These are phyloP conservation scores for Trypoxylon attenuatum DNA, from an alignment of 2,888 invertebrate species.

Conservation along the genomic window DNA sequence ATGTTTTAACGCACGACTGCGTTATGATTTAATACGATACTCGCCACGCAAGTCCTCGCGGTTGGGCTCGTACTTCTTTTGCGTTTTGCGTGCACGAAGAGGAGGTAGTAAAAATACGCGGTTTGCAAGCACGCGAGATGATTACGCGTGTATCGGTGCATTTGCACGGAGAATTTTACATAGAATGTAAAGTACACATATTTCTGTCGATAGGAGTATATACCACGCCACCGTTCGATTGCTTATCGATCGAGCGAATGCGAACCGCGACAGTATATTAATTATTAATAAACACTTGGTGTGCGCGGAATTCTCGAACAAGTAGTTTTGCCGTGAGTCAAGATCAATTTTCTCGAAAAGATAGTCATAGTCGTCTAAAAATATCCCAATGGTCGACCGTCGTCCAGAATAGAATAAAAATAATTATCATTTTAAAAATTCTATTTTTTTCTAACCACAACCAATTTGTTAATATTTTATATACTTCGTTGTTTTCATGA, in stretches of 20 bases:
- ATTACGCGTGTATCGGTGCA: neutral
- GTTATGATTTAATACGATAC: constrained; percentile 7
- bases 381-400: neutral
- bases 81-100: constrained; percentile 1
- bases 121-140: neutral
- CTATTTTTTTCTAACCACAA: too few relatives aligned
- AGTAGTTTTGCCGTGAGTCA: neutral
- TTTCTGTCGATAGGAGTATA: neutral
- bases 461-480: too few relatives aligned
- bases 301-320: too few relatives aligned
- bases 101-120: constrained; percentile 14
- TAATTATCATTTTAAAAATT: too few relatives aligned
- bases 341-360: neutral
- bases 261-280: neutral
- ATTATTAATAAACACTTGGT: neutral
- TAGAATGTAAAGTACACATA: neutral
- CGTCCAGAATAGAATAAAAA: too few relatives aligned
- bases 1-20: neutral
- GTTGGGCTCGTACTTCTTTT: neutral
- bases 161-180: too few relatives aligned
- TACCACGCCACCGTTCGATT: neutral
- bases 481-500: too few relatives aligned
- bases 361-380: neutral
- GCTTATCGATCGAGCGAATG: neutral
- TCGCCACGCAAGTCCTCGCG: neutral